Base-by-base conservation (phyloP, 2,113 vertebrate species). In the Erythrocebus patas region DNA sequence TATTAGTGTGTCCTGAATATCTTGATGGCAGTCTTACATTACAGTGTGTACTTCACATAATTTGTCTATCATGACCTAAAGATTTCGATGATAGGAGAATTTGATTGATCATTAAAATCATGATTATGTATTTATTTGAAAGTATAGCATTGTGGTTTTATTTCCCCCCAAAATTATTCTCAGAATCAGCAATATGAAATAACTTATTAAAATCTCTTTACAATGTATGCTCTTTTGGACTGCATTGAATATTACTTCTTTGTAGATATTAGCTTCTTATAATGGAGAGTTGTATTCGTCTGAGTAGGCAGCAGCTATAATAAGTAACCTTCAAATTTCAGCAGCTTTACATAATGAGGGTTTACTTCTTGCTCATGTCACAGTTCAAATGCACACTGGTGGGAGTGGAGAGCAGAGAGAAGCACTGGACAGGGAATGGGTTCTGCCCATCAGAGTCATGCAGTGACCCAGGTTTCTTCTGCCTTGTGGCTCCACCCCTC, bases 1-100 rank as follows among this genome's bases (percentile, higher is more conserved):
- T 98, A 98, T 98, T 98, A 98, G 96, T 95, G 96, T 98, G 97
- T 98, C 97, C 96, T 97, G 79, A 98, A 98, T 98, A 98, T 98
- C 80, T 93, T 97, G 93, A 96, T 98, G 97, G 20, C 45, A 59
- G 14, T 27, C 43, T 95, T 79, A 95, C 95, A 85, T 98, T 98
- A 95, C 30, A 87, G 20, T 97, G 64, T 96, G 97, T 97, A 97
- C 52, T 97, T 98, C 93, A 93, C 83, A 95, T 91, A 95, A 97
- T 70, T 87, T 98, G 57, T 97, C 91, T 95, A 72, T 95, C 79
- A 40, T 73, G 86, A 95, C 57, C 87, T 97, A 89, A 95, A 94
- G 96, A 89, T 98, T 90, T 18, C 3, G 48, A 32, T 32, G 59
- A 92, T 94, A 91, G 57, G 55, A 95, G 91, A 68, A 87, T 76